A percentile compares a stretch with the other conserved stretches of the same genome.
These are phyloP conservation scores for Callithrix jacchus DNA, from an alignment of 2,113 vertebrate genomes.

Conservation along the genomic window DNA sequence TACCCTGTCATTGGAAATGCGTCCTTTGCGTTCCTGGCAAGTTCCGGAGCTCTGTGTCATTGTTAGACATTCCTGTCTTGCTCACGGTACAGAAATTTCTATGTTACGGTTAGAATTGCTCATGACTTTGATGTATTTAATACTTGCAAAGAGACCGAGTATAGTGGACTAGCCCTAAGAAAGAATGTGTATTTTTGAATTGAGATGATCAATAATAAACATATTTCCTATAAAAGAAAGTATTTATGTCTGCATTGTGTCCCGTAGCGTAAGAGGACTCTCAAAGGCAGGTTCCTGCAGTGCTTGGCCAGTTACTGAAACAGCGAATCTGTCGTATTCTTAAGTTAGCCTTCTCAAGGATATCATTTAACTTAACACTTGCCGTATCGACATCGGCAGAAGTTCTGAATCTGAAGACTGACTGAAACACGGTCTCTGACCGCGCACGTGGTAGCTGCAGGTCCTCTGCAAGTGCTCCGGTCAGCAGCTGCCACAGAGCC, in stretches of 20 bases:
- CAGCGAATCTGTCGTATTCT: background rate
- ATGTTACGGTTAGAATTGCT: conserved; percentile 31
- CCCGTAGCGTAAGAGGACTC: conserved; percentile 1
- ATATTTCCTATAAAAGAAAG: conserved; percentile 59
- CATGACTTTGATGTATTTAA: conserved; percentile 50
- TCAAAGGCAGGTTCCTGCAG: background rate
- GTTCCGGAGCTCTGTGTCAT: conserved; percentile 15
- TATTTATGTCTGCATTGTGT: conserved; percentile 49
- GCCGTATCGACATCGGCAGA: background rate
- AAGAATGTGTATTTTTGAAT: conserved; percentile 65
- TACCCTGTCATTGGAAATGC: background rate
- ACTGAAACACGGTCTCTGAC: background rate
- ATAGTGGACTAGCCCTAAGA: conserved; percentile 3
- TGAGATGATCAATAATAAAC: conserved; percentile 65
- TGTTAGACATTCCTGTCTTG: conserved; percentile 11
- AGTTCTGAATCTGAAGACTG: background rate
- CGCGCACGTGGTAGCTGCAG: too few relatives aligned
- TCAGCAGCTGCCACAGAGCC: background rate
- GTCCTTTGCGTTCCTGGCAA: background rate
- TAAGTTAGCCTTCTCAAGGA: conserved; percentile 9
- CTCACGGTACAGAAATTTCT: background rate
- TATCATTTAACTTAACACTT: background rate
- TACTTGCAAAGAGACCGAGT: conserved; percentile 31
- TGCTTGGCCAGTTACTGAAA: background rate
- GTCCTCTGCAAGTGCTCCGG: background rate